Evolutionary conservation across 2,113 vertebrate genomes (phyloP).

Genomic region (Telmatochromis bifrenatus): DNA sequence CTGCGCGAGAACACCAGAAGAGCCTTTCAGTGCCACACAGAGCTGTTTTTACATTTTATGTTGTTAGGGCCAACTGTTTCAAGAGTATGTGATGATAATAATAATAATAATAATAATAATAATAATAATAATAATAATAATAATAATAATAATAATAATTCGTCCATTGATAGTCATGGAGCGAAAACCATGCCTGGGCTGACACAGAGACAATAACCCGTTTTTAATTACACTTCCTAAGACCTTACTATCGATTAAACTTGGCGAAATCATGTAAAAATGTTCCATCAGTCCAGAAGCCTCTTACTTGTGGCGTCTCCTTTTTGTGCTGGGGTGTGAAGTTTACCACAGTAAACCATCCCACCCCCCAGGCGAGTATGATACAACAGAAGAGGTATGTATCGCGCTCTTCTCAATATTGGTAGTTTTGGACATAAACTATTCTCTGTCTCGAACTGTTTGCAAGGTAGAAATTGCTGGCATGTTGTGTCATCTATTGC

Average conservation of each 20-base stretch:
- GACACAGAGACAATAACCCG: neutral
- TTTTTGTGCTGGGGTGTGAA: neutral
- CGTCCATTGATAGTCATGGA: neutral
- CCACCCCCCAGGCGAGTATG: neutral
- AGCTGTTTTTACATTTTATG: neutral
- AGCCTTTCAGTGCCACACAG: neutral
- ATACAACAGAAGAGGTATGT: neutral
- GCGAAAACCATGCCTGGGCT: neutral
- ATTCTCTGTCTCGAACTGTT: neutral
- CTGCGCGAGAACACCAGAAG: neutral
- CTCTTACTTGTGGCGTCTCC: neutral
- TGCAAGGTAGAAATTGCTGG: neutral
- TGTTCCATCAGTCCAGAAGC: neutral
- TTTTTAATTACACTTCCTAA: neutral
- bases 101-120: fast-evolving
- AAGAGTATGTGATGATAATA: neutral
- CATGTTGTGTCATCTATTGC: neutral
- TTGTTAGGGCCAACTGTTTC: neutral
- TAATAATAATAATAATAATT: fast-evolving
- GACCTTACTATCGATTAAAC: neutral
- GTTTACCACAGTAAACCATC: neutral
- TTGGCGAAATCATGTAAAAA: fast-evolving
- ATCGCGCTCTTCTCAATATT: neutral
- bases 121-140: neutral
- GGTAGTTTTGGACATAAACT: neutral